A percentile compares a stretch with the other conserved stretches of the same genome.
Conservation (phyloP, 2,888 invertebrate species). For the Oithona nana region DNA sequence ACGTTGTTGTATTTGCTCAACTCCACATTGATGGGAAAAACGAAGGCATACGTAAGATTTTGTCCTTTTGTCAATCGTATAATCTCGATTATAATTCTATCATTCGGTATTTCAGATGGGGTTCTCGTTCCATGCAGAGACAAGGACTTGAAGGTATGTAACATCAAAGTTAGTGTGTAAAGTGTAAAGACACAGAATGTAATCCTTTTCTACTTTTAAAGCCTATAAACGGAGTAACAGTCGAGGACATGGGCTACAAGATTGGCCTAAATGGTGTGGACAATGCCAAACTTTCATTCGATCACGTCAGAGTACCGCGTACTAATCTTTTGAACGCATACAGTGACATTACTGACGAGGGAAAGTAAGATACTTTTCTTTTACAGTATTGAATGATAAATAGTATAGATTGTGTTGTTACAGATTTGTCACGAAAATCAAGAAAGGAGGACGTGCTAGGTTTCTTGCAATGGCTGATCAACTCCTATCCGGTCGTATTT, state of each 20-base stretch:
- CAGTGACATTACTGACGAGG: constrained; percentile 21
- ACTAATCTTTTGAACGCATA: constrained; percentile 21
- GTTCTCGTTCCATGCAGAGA: constrained; percentile 22
- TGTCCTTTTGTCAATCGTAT: too few species aligned
- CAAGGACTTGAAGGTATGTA: constrained; percentile 20
- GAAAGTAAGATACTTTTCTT: constrained; percentile 17
- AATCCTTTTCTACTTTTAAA: not conserved
- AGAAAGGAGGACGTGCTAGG: constrained; percentile 19
- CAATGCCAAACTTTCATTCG: constrained; percentile 22
- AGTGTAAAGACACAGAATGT: too few species aligned
- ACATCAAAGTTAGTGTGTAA: not conserved
- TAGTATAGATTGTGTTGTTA: too few species aligned
- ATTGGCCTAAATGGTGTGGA: constrained; percentile 23
- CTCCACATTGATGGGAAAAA: constrained; percentile 20
- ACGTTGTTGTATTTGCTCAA: constrained; percentile 22
- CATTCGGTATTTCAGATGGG: too few species aligned
- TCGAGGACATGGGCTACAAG: constrained; percentile 23
- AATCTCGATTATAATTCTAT: too few species aligned
- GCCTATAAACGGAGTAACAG: constrained; percentile 21
- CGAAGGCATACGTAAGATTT: constrained; percentile 23
- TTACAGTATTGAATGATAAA: not conserved
- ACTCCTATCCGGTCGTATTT: constrained; percentile 22
- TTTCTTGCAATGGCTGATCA: constrained; percentile 23
- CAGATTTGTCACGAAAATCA: constrained; percentile 20
- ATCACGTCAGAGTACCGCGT: constrained; percentile 22